Conservation (phyloP, 2,113 vertebrate species). For the Motacilla tschutschensis region DNA sequence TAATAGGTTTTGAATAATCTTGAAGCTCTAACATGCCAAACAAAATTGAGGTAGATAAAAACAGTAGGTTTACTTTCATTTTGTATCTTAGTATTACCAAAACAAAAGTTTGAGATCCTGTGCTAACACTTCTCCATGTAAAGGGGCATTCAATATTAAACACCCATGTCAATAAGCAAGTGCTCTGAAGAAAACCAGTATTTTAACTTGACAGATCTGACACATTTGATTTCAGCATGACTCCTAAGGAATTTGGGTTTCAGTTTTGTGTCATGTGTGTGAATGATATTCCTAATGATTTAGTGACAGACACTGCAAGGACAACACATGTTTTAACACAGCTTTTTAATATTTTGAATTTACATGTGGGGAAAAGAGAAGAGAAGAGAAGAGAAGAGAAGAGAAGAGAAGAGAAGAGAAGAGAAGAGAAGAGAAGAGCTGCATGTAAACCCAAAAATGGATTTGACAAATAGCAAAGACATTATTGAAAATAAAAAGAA, state of each 20-base stretch:
- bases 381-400: neutral
- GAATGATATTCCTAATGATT: neutral
- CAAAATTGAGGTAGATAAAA: neutral
- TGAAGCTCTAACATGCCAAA: neutral
- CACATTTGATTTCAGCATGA: neutral
- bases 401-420: neutral
- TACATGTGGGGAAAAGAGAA: accelerated
- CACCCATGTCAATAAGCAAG: neutral
- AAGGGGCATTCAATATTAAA: neutral
- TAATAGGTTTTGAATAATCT: neutral
- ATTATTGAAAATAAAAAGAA: neutral
- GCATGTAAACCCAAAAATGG: neutral
- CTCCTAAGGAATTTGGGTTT: neutral
- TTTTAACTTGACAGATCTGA: neutral
- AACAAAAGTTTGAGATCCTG: neutral
- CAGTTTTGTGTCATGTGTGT: neutral
- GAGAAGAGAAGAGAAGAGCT: neutral
- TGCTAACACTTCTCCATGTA: neutral
- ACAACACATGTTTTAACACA: neutral
- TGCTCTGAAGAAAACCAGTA: neutral
- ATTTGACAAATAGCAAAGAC: neutral
- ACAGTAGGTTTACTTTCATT: neutral
- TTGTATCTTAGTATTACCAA: neutral
- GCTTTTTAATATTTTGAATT: neutral
- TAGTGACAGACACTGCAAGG: neutral